These are phyloP conservation scores for Dolichoris vasculosae DNA, from an alignment of 1,140 invertebrate genomes.

Conservation along the genomic window DNA sequence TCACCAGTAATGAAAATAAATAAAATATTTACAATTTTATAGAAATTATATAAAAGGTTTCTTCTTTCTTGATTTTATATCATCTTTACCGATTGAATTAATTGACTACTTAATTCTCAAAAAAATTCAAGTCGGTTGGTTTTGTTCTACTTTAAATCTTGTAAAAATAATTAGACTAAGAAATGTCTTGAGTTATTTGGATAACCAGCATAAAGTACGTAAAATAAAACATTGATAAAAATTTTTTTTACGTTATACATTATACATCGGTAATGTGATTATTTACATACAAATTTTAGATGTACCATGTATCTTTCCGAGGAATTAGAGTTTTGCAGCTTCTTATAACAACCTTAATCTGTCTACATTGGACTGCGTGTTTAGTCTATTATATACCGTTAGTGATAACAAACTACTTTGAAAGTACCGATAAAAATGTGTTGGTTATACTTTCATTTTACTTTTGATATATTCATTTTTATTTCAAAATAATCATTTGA, in stretches of 20 bases:
- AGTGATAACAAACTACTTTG: conserved; percentile 32
- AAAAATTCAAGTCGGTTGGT: conserved; percentile 49
- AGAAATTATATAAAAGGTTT: conserved; percentile 64
- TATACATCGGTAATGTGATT: not conserved
- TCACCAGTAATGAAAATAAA: not conserved
- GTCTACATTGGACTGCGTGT: conserved; percentile 67
- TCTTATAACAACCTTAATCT: conserved; percentile 55
- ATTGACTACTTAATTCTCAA: conserved; percentile 50
- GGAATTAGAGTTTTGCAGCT: conserved; percentile 61
- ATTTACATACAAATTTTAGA: conserved; percentile 54
- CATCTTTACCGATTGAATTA: conserved; percentile 61
- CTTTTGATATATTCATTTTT: not conserved
- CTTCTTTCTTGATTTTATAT: conserved; percentile 62
- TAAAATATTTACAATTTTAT: conserved; percentile 31
- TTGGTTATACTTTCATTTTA: not conserved
- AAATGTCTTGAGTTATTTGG: conserved; percentile 59
- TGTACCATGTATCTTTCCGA: conserved; percentile 61
- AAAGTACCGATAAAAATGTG: not conserved
- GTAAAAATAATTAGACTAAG: conserved; percentile 64
- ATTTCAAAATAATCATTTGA: not conserved
- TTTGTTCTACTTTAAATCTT: conserved; percentile 58
- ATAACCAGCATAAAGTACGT: conserved; percentile 60
- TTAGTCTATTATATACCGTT: conserved; percentile 65
- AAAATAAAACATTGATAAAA: not conserved
- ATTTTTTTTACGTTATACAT: not conserved